Evolutionary conservation across 1,140 invertebrate species (phyloP), one percentile per base, ranked within the genome.

Genomic region (Drosophila parvula): DNA sequence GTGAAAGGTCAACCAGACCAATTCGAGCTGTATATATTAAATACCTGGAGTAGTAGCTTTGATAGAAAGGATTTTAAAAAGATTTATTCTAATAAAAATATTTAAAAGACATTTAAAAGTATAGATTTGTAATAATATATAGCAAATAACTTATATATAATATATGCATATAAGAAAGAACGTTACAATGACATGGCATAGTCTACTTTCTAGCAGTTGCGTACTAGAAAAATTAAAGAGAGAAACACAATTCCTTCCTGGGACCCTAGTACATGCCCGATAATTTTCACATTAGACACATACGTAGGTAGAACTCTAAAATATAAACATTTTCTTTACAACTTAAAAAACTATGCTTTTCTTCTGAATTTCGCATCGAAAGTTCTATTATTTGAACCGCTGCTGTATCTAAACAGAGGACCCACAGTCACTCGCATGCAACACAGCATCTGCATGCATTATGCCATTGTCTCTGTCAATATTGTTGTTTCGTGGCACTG

Each of bases 381-480:
- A 22, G 4, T 22, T 2, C 0, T 14, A 53, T 14, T 11, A 2
- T 57, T 11, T 27, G 28, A 14, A 16, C 36, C 55, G 14, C 36
- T 11, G n/a, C 11, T 63, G 55, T 63, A 9, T 7, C 2, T 28
- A 32, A n/a, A 28, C 27, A 41, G 28, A 34, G 56, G 61, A 63
- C 12, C 38, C 61, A 63, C 61, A 63, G 61, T 63, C 56, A 63
- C 59, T 59, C 62, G 53, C 43, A 81, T 44, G 40, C 43, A 69
- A 69, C 64, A 53, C 61, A 74, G 67, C 61, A 83, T 69, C 77
- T 85, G 81, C 81, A 85, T 77, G 81, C 81, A 84, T 84, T 84
- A 85, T 84, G 81, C 78, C 81, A 84, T 84, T 84, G 81, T 84
- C 81, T 84, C 62, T 85, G 81, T 85, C 81, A 84, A 84, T 84